These are phyloP conservation scores for Hephaestus fuliginosus DNA, from an alignment of 2,797 vertebrate species.

Conservation along the genomic window DNA sequence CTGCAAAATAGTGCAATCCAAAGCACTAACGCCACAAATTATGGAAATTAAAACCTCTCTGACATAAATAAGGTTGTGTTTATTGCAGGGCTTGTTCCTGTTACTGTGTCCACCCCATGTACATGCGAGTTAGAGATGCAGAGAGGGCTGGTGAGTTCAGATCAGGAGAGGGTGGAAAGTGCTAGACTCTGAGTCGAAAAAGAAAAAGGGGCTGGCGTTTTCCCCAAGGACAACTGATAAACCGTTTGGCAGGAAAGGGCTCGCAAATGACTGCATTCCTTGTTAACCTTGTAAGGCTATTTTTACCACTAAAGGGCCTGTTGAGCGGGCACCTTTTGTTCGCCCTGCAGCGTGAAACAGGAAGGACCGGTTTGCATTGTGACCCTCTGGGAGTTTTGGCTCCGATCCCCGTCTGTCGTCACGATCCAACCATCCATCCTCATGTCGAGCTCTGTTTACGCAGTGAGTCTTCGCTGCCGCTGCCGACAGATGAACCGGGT, in stretches of 20 bases:
- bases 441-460: conserved; percentile 35
- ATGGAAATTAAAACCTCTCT: background rate
- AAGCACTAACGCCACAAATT: background rate
- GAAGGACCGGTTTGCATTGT: conserved; percentile 70
- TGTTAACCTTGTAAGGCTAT: conserved; percentile 77
- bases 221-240: conserved; percentile 80
- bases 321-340: conserved; percentile 69
- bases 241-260: conserved; percentile 80
- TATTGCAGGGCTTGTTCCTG: background rate
- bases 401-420: conserved; percentile 29
- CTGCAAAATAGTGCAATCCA: background rate
- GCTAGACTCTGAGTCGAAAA: conserved; percentile 32
- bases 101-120: background rate
- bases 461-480: conserved; percentile 14
- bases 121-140: conserved; percentile 1
- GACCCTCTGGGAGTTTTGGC: conserved; percentile 51
- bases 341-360: conserved; percentile 49
- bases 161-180: conserved; percentile 27
- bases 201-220: conserved; percentile 49
- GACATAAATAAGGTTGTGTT: background rate
- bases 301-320: conserved; percentile 69
- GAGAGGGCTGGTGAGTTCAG: conserved; percentile 1
- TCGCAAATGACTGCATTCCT: conserved; percentile 80
- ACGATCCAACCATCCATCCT: conserved; percentile 42
- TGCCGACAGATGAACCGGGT: conserved; percentile 24